A percentile compares a stretch with the other conserved stretches of the same genome.
Conservation (phyloP, 2,113 vertebrate genomes). For the Trochalopteron elliotii region DNA sequence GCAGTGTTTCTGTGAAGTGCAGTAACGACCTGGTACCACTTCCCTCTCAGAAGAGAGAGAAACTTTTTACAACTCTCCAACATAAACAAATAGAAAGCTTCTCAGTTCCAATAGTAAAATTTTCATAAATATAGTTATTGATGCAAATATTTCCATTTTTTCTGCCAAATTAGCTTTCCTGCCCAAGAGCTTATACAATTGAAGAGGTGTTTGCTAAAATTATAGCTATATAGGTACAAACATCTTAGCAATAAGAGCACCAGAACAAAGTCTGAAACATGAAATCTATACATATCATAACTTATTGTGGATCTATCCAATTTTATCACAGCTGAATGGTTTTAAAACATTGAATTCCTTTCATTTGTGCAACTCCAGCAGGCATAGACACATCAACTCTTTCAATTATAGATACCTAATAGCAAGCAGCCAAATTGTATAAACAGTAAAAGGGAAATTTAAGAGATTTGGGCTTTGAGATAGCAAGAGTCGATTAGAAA, state of each 20-base stretch:
- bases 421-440: constrained; percentile 4
- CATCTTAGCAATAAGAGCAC: not conserved
- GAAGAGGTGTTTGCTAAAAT: not conserved
- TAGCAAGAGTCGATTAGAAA: constrained; percentile 10
- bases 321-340: not conserved
- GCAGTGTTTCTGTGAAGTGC: not conserved
- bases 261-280: not conserved
- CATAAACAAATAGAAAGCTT: not conserved
- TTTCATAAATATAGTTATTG: not conserved
- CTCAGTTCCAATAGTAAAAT: not conserved
- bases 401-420: constrained; percentile 10
- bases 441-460: constrained; percentile 2
- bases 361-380: constrained; percentile 1
- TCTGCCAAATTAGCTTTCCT: constrained; percentile 5
- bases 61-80: not conserved
- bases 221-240: not conserved
- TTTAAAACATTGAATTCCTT: not conserved
- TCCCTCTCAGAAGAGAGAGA: not conserved
- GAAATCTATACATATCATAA: not conserved
- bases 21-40: not conserved
- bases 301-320: not conserved
- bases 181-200: not conserved
- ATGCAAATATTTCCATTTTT: not conserved
- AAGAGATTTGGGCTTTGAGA: constrained; percentile 11
- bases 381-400: not conserved